A percentile compares a stretch with the other conserved stretches of the same genome.
Evolutionary conservation across 2,113 vertebrate genomes (phyloP).

Genomic region (Cynoglossus semilaevis): DNA sequence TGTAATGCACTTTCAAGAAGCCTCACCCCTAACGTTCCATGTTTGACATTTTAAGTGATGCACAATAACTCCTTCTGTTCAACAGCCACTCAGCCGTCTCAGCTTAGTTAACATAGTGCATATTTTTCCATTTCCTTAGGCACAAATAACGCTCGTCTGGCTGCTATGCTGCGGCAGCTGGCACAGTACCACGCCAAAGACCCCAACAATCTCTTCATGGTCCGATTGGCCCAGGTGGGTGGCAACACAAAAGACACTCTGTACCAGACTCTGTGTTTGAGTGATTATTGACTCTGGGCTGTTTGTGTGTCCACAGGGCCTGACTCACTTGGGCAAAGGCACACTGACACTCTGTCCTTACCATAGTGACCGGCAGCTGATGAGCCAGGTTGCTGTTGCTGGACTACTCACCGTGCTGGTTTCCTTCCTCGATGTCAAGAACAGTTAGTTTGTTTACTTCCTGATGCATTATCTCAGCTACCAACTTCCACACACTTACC

Average conservation of each 20-base stretch:
- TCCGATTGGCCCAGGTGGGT: constrained; percentile 92
- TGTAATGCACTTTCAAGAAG: background rate
- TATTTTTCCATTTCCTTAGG: constrained; percentile 71
- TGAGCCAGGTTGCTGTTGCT: constrained; percentile 97
- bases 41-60: background rate
- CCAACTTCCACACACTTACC: background rate
- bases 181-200: constrained; percentile 99
- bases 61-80: background rate
- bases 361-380: constrained; percentile 97
- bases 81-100: background rate
- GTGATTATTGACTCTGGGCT: constrained; percentile 25
- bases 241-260: constrained; percentile 7
- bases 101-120: constrained; percentile 1
- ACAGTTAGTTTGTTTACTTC: constrained; percentile 83
- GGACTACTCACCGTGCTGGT: constrained; percentile 94
- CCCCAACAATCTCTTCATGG: constrained; percentile 99
- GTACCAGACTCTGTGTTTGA: constrained; percentile 4
- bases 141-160: constrained; percentile 95
- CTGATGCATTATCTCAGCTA: background rate
- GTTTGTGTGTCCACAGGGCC: constrained; percentile 77
- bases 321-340: constrained; percentile 97
- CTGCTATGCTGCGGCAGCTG: constrained; percentile 95
- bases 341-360: constrained; percentile 98
- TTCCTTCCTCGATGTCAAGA: constrained; percentile 97
- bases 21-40: background rate